These are phyloP conservation scores for Aporophyla lueneburgensis DNA, from an alignment of 2,888 invertebrate genomes.

Conservation along the genomic window DNA sequence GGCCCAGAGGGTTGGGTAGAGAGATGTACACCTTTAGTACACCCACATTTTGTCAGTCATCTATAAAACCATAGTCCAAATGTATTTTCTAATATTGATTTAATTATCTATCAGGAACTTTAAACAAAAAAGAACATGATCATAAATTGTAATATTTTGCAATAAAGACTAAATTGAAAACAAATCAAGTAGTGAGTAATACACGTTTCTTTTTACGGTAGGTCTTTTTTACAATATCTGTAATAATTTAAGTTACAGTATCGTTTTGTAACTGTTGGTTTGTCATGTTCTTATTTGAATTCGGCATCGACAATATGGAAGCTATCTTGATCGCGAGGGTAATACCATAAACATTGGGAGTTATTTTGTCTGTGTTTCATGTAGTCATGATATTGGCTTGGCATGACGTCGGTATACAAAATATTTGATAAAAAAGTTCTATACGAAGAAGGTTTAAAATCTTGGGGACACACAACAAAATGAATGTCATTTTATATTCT, in stretches of 20 bases:
- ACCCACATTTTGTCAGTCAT: no score
- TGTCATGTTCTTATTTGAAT: slow-evolving; percentile 7
- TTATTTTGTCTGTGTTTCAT: slow-evolving; percentile 25
- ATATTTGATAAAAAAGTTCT: background rate
- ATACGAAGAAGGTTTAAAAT: background rate
- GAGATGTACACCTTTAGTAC: no score
- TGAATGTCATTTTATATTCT: background rate
- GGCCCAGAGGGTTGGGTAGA: no score
- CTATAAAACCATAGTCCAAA: background rate
- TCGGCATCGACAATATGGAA: slow-evolving; percentile 13
- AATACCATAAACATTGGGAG: slow-evolving; percentile 24
- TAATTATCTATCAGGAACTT: background rate
- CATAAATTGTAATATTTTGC: background rate
- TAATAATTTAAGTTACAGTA: background rate
- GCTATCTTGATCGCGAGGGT: slow-evolving; percentile 30
- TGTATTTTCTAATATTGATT: background rate
- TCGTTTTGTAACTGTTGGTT: slow-evolving; percentile 15
- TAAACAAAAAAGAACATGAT: no score
- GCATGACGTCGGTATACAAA: background rate
- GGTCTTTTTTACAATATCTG: background rate
- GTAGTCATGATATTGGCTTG: slow-evolving; percentile 6
- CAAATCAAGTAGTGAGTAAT: background rate
- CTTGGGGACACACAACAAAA: background rate
- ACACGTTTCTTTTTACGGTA: background rate
- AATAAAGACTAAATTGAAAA: background rate